Percentiles rank a stretch among this genome's conserved stretches.
phyloP scores from a whole-genome alignment of 2,797 vertebrate species.

The Discoglossus pictus region DNA sequence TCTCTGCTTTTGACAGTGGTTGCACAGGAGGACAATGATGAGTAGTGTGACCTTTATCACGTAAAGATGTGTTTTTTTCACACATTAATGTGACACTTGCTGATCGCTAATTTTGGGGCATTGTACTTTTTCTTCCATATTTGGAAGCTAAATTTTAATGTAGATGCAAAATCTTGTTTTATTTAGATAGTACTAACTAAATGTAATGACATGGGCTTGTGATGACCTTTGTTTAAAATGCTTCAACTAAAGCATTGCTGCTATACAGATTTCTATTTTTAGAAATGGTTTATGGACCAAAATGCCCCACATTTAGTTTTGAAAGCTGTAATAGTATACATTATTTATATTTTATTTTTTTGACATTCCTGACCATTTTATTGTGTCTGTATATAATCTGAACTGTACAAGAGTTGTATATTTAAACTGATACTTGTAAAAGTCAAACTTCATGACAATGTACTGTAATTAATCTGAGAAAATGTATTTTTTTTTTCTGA shows the following conservation, averaged over 20 bases:
- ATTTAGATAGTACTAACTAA: conserved; percentile 69
- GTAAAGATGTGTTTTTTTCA: conserved; percentile 66
- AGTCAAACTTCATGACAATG: conserved; percentile 88
- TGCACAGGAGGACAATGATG: conserved; percentile 67
- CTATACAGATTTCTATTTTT: conserved; percentile 81
- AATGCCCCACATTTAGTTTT: conserved; percentile 76
- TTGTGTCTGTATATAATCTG: conserved; percentile 87
- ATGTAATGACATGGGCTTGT: conserved; percentile 73
- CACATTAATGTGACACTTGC: conserved; percentile 67
- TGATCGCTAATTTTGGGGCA: conserved; percentile 73
- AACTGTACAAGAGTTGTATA: conserved; percentile 96
- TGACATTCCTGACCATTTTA: conserved; percentile 90
- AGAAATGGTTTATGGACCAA: conserved; percentile 83
- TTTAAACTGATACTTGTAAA: conserved; percentile 89
- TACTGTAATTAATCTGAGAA: conserved; percentile 91
- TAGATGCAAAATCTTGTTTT: conserved; percentile 67
- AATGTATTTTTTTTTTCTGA: conserved; percentile 85
- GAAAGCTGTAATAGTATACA: conserved; percentile 78
- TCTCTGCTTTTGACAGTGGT: conserved; percentile 57
- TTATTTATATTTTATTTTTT: conserved; percentile 75
- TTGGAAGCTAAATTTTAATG: conserved; percentile 77
- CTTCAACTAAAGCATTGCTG: conserved; percentile 83
- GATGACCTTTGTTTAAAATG: conserved; percentile 71
- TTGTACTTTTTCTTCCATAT: conserved; percentile 81
- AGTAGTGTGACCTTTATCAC: conserved; percentile 65